phyloP scores from a whole-genome alignment of 1,140 invertebrate genomes.

The Tetragnatha versicolor region DNA sequence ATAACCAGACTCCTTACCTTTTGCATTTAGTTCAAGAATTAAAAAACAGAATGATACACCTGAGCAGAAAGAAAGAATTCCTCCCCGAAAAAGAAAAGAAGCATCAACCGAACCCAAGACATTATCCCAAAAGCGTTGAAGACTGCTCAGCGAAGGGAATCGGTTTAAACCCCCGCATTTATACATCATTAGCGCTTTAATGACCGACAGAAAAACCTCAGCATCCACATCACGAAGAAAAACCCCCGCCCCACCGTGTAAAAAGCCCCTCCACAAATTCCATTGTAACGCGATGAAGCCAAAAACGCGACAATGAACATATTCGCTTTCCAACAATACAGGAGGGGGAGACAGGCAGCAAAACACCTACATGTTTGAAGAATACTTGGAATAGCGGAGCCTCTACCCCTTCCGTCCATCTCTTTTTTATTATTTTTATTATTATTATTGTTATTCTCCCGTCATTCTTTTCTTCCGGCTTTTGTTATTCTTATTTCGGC shows the following conservation, averaged over 20 bases:
- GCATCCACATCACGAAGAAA: not conserved
- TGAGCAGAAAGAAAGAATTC: no score
- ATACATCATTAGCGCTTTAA: constrained; percentile 42
- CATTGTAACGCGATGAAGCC: constrained; percentile 47
- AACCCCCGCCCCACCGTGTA: not conserved
- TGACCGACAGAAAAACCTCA: not conserved
- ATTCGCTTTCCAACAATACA: constrained; percentile 21
- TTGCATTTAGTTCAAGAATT: no score
- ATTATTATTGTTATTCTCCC: not conserved
- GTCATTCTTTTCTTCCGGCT: not conserved
- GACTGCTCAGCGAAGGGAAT: not conserved
- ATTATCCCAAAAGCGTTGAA: not conserved
- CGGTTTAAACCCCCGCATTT: not conserved
- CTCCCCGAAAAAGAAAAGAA: no score
- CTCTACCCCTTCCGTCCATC: not conserved
- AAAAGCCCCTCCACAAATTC: not conserved
- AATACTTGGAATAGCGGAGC: not conserved
- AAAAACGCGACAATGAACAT: constrained; percentile 34
- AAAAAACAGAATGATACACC: no score
- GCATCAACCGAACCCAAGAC: not conserved
- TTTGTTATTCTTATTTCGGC: not conserved
- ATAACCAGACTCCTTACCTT: no score
- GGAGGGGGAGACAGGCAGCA: not conserved
- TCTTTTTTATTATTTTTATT: not conserved
- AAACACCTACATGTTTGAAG: constrained; percentile 31